Conservation (phyloP, 92 coral and sea anemone genomes). For the Epizoanthus ramosus region DNA sequence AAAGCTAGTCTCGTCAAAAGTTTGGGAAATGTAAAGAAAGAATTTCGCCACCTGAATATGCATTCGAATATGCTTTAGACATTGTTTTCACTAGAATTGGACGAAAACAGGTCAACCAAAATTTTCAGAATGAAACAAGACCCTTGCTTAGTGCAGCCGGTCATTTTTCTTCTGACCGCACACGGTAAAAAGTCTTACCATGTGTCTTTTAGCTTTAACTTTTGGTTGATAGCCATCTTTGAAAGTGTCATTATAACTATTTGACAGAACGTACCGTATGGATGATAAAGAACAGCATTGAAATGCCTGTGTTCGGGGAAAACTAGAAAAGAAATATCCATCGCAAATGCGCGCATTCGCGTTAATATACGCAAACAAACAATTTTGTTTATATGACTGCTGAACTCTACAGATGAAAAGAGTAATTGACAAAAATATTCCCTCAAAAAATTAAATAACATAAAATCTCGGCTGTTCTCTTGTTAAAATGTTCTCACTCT, state of each 20-base stretch:
- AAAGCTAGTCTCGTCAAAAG: too few species aligned
- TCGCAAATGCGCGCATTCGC: too few species aligned
- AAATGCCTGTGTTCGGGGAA: background rate
- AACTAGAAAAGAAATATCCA: background rate
- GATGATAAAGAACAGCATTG: background rate
- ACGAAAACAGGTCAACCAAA: background rate
- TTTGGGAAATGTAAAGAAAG: too few species aligned
- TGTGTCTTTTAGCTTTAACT: conserved; percentile 1
- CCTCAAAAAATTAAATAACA: too few species aligned
- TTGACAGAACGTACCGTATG: too few species aligned
- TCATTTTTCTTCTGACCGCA: background rate
- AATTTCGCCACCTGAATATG: background rate
- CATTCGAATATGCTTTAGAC: background rate
- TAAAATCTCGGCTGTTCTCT: too few species aligned
- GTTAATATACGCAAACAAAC: too few species aligned
- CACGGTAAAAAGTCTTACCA: background rate
- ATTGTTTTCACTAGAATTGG: background rate
- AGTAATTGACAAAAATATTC: too few species aligned
- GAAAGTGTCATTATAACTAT: background rate
- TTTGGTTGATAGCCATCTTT: conserved; percentile 4
- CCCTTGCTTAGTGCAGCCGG: too few species aligned
- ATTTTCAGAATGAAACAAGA: background rate
- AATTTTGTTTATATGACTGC: too few species aligned
- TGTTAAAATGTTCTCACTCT: too few species aligned
- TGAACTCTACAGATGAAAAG: too few species aligned